Percentiles rank a stretch among this genome's conserved stretches.
Evolutionary conservation across 2,888 invertebrate species (phyloP).

Genomic region (Endomychus coccineus): DNA sequence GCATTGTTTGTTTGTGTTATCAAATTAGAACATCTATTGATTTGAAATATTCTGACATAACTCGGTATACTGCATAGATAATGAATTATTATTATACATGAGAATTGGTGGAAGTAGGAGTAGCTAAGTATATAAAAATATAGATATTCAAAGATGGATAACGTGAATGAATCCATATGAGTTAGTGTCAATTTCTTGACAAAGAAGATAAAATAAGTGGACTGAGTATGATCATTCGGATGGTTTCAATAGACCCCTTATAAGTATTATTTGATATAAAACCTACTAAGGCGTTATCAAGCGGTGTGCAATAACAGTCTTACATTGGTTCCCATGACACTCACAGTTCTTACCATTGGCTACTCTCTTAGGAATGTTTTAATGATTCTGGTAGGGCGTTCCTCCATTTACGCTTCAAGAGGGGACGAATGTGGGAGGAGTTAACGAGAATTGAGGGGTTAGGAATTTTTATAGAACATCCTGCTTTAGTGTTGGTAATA

Average conservation of each 20-base stretch:
- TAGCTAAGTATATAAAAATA: too few species aligned
- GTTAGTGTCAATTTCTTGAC: too few species aligned
- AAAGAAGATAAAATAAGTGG: too few species aligned
- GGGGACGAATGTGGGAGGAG: constrained; percentile 28
- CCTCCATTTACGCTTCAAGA: constrained; percentile 16
- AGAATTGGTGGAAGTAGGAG: too few species aligned
- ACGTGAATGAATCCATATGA: too few species aligned
- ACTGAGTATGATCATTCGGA: constrained; percentile 21
- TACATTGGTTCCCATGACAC: constrained; percentile 9
- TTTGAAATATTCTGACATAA: too few species aligned
- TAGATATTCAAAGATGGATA: too few species aligned
- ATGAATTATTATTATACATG: too few species aligned
- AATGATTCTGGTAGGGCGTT: constrained; percentile 30
- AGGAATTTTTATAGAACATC: constrained; percentile 33
- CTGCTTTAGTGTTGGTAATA: constrained; percentile 30
- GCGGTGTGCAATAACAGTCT: constrained; percentile 3
- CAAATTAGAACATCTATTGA: too few species aligned
- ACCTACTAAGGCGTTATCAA: constrained; percentile 24
- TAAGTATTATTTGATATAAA: constrained; percentile 34
- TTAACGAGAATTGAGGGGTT: constrained; percentile 28
- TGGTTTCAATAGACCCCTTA: constrained; percentile 33
- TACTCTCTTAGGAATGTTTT: constrained; percentile 29
- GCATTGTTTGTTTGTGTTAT: too few species aligned
- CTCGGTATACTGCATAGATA: too few species aligned
- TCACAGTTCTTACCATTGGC: constrained; percentile 2